Conservation (phyloP, 2,113 vertebrate genomes). For the Petrocephalus microphthalmus region DNA sequence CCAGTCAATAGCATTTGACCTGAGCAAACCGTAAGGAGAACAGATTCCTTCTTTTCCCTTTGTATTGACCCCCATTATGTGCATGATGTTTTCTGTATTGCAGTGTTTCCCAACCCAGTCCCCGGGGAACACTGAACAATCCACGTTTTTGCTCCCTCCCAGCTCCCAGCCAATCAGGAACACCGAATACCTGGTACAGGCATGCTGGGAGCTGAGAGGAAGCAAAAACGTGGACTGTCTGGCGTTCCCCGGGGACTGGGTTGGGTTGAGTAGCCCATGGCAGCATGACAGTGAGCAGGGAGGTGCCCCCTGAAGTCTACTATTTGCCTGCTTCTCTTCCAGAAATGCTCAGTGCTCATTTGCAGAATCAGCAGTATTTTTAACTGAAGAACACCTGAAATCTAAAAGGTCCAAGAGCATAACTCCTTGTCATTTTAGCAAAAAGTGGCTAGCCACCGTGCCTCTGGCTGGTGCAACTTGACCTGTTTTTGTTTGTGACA, state of each 20-base stretch:
- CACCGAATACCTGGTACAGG: too few species aligned
- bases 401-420: background rate
- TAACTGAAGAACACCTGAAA: background rate
- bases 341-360: background rate
- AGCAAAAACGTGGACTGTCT: too few species aligned
- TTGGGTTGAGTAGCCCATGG: too few species aligned
- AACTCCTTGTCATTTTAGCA: background rate
- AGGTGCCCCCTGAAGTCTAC: background rate
- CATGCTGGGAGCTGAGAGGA: too few species aligned
- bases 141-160: too few species aligned
- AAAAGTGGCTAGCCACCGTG: background rate
- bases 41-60: slow-evolving; percentile 46
- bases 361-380: background rate
- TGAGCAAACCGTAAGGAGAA: slow-evolving; percentile 36
- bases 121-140: too few species aligned
- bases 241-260: too few species aligned
- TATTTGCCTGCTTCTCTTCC: background rate
- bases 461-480: background rate
- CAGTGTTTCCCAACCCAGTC: too few species aligned
- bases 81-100: slow-evolving; percentile 5
- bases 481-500: background rate
- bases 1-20: background rate
- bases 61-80: background rate
- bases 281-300: too few species aligned
- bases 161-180: too few species aligned